Conservation (phyloP, 2,113 vertebrate species). For the Cacatua alba region DNA sequence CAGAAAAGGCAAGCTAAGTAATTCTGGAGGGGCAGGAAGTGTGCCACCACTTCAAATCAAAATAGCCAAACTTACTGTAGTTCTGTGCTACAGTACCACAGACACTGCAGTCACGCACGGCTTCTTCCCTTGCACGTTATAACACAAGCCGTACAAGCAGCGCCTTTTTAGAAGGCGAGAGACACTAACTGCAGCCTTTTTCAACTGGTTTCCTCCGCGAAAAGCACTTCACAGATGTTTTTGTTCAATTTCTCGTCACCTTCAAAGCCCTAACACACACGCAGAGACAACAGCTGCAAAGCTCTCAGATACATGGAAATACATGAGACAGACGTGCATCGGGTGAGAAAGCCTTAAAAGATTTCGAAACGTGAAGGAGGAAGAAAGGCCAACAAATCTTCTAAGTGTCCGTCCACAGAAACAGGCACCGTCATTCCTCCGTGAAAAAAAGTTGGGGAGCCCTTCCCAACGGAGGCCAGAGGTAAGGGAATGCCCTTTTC, state of each 20-base stretch:
- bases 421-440: not conserved
- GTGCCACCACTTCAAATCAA: not conserved
- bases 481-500: not conserved
- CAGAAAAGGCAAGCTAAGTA: not conserved
- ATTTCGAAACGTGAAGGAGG: slow-evolving; percentile 24
- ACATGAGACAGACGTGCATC: not conserved
- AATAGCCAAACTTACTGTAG: not conserved
- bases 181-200: not conserved
- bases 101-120: not conserved
- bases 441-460: not conserved
- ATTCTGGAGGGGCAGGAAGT: not conserved
- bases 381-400: not conserved
- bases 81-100: not conserved
- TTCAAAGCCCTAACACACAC: not conserved
- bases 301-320: not conserved
- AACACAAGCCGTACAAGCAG: not conserved
- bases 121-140: rapidly evolving
- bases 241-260: not conserved
- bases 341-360: not conserved
- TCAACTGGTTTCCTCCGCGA: not conserved
- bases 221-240: not conserved
- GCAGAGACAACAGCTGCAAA: not conserved
- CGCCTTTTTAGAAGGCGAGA: not conserved
- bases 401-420: not conserved
- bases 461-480: not conserved